phyloP scores from a whole-genome alignment of 2,113 vertebrate species.

The Hippolais icterina region DNA sequence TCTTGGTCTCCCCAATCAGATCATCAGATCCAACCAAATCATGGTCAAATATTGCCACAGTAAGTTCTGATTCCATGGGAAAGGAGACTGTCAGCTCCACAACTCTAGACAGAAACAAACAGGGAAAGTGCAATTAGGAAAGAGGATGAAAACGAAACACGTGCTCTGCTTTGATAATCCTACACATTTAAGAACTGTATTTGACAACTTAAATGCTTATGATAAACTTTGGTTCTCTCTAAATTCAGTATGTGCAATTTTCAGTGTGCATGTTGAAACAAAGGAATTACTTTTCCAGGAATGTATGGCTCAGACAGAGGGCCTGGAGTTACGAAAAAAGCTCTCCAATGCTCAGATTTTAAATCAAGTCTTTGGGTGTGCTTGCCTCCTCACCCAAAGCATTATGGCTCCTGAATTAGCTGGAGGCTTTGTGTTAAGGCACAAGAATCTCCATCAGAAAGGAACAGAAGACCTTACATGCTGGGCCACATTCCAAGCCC shows the following conservation, averaged over 20 bases:
- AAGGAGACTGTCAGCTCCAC: slow-evolving; percentile 89
- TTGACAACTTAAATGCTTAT: background rate
- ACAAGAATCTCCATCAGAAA: background rate
- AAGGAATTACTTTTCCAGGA: background rate
- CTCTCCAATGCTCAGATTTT: background rate
- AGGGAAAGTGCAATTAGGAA: background rate
- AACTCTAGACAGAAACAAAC: slow-evolving; percentile 73
- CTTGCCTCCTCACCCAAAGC: background rate
- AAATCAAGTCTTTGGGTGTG: background rate
- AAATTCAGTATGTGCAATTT: background rate
- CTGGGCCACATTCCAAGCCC: background rate
- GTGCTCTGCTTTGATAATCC: background rate
- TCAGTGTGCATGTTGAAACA: background rate
- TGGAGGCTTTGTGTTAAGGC: background rate
- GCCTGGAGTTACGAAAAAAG: background rate
- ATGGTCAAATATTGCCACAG: slow-evolving; percentile 84
- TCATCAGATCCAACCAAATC: slow-evolving; percentile 90
- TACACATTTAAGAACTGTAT: background rate
- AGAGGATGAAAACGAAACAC: background rate
- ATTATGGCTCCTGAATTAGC: background rate
- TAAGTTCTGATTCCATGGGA: slow-evolving; percentile 87
- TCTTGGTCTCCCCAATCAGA: slow-evolving; percentile 86
- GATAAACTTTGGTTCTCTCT: background rate
- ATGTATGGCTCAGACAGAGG: background rate
- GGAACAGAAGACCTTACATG: background rate